Evolutionary conservation across 2,797 vertebrate species (phyloP), one percentile per base, ranked within the genome.

Genomic region (Trachurus trachurus): DNA sequence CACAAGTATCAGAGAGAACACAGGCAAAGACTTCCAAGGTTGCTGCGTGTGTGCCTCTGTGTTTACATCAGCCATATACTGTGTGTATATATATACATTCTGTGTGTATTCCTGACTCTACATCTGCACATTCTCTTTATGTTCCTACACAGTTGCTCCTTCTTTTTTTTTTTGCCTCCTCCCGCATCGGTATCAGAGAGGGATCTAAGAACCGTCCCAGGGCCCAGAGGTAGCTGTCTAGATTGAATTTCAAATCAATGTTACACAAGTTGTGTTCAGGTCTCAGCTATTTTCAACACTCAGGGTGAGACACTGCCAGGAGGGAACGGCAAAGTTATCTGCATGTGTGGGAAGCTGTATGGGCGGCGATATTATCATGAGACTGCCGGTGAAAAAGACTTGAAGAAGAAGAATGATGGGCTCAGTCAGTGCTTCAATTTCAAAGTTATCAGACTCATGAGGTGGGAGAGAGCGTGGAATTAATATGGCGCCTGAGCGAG

Each of bases 241-340:
- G 89, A 90, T 90, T 90, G 88, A 91, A 93, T 92, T 93, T 91
- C 84, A 93, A 92, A 93, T 92, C 88, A 80, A 66, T 89, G 87
- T 90, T 89, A 84, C 89, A 88, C 89, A 90, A 90, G 85, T 90
- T 86, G 76, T 85, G 84, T 86, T 90, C 82, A 63, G 83, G 85
- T 81, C 68, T 81, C 73, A 73, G 89, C 85, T 89, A 89, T 88
- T 90, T 93, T 79, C 76, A 85, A 85, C 84, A 76, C 70, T 31
- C 57, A 74, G 86, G 73, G 67, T 63, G 81, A 89, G 84, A 87
- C 59, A 56, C 67, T 21, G 83, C 84, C 84, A 67, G 79, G 71
- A 82, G 88, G 78, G 70, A 77, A 71, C 79, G 61, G 83, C 78
- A 52, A 52, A 85, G 77, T 83, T 82, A 88, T 90, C 86, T 86